Conservation (phyloP, 2,113 vertebrate genomes). For the Aptenodytes forsteri region DNA sequence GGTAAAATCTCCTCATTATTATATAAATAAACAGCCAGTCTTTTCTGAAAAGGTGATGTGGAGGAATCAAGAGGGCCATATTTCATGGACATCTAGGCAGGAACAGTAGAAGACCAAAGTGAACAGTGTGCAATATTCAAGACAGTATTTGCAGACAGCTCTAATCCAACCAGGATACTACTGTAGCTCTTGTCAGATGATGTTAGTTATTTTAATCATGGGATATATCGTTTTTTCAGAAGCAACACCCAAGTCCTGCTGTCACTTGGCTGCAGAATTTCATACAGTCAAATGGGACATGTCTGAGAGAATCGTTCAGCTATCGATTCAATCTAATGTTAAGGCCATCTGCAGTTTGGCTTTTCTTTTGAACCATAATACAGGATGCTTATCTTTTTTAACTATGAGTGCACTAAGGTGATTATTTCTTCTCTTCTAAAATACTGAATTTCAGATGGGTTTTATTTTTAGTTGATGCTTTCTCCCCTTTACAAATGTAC, state of each 20-base stretch:
- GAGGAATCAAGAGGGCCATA: not conserved
- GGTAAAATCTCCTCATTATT: not conserved
- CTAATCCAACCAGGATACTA: not conserved
- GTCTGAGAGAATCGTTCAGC: not conserved
- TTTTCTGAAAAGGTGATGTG: not conserved
- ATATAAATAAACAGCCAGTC: not conserved
- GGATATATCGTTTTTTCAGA: not conserved
- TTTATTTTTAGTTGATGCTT: not conserved
- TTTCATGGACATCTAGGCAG: not conserved
- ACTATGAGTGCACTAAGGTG: not conserved
- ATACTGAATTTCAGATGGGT: not conserved
- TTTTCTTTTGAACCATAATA: not conserved
- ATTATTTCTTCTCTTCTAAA: not conserved
- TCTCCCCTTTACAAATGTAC: not conserved
- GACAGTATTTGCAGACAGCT: not conserved
- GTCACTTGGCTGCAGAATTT: not conserved
- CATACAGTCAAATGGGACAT: not conserved
- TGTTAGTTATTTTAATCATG: not conserved
- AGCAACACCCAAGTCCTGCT: not conserved
- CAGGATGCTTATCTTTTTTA: not conserved
- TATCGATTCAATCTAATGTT: not conserved
- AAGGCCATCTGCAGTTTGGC: not conserved
- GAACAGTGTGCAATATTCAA: fast-evolving
- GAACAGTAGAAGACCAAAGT: not conserved
- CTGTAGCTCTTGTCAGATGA: not conserved